Evolutionary conservation across 2,113 vertebrate species (phyloP).

Genomic region (Sinocyclocheilus grahami): DNA sequence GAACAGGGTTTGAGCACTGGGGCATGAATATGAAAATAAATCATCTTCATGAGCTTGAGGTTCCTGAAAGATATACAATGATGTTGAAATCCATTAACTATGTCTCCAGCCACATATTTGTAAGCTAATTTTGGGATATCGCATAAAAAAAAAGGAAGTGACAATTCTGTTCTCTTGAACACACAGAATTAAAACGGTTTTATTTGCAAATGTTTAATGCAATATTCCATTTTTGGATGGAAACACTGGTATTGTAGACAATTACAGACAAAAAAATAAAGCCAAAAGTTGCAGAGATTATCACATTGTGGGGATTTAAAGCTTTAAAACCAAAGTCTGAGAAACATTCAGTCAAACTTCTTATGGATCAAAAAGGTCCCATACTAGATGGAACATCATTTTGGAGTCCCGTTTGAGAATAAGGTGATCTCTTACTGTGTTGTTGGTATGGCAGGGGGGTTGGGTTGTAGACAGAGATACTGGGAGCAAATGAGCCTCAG

Average conservation of each 20-base stretch:
- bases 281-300: not conserved
- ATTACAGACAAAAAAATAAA: not conserved
- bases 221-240: not conserved
- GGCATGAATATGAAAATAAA: slow-evolving; percentile 78
- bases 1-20: slow-evolving; percentile 78
- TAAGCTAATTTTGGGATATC: not conserved
- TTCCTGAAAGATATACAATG: slow-evolving; percentile 46
- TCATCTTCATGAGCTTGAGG: slow-evolving; percentile 65
- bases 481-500: slow-evolving; percentile 94
- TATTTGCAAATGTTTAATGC: not conserved
- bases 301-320: not conserved
- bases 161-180: not conserved
- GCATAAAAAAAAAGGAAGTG: not conserved
- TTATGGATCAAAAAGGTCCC: too few species aligned
- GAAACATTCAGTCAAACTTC: too few species aligned
- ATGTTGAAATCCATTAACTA: not conserved
- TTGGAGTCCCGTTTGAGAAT: not conserved
- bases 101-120: not conserved
- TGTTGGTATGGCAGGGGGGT: slow-evolving; percentile 73
- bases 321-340: not conserved
- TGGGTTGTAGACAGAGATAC: slow-evolving; percentile 92
- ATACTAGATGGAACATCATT: not conserved
- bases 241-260: not conserved
- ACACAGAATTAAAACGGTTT: not conserved
- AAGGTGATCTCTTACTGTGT: slow-evolving; percentile 66